phyloP scores from a whole-genome alignment of 2,113 vertebrate genomes.

The sheep (Ovis aries) region ARS-UI_Ramb_v3.0 NC_056055.1:106696501-106697000 shows the following conservation, averaged over 20 bases:
- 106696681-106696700: background rate
- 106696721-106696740: background rate
- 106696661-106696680: slow-evolving; percentile 15
- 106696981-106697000: background rate
- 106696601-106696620: background rate
- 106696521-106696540: background rate
- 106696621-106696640: slow-evolving; percentile 8
- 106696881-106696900: background rate
- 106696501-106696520: background rate
- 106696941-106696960: background rate
- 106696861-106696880: background rate
- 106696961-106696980: background rate
- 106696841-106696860: background rate
- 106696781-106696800: background rate
- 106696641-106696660: background rate
- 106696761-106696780: background rate
- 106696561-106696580: background rate
- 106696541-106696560: background rate
- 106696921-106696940: background rate
- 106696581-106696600: background rate
- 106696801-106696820: background rate
- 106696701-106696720: background rate
- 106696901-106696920: background rate
- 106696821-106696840: background rate
- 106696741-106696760: background rate